These are phyloP conservation scores for Psylliodes chrysocephalus DNA, from an alignment of 2,888 invertebrate genomes.

Conservation along the genomic window DNA sequence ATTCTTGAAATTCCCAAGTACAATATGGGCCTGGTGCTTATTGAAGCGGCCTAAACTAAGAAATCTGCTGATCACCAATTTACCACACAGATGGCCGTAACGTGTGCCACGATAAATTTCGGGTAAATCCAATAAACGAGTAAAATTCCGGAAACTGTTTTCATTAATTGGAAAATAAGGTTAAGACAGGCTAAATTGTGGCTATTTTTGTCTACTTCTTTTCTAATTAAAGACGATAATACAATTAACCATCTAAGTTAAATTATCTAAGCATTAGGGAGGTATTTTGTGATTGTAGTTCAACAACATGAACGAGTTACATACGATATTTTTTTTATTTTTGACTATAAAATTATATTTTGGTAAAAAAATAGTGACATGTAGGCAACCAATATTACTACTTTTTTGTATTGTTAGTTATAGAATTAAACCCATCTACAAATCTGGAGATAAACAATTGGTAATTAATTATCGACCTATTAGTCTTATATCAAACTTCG, in stretches of 20 bases:
- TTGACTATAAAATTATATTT: too few relatives aligned
- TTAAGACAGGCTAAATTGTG: constrained; percentile 1
- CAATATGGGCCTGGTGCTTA: constrained; percentile 57
- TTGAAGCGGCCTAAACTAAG: constrained; percentile 54
- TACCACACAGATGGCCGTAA: constrained; percentile 60
- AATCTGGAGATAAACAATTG: too few relatives aligned
- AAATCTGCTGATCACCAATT: constrained; percentile 60
- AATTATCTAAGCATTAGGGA: too few relatives aligned
- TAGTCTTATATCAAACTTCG: too few relatives aligned
- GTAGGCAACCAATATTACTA: too few relatives aligned
- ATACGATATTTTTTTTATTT: too few relatives aligned
- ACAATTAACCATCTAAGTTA: neutral
- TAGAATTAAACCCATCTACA: too few relatives aligned
- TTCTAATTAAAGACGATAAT: neutral
- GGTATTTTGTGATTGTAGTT: too few relatives aligned
- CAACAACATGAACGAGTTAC: too few relatives aligned
- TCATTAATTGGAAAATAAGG: constrained; percentile 36
- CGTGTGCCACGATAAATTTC: constrained; percentile 58
- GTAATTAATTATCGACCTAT: too few relatives aligned
- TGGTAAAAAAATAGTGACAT: too few relatives aligned
- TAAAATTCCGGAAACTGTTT: constrained; percentile 33
- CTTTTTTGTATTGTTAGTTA: too few relatives aligned
- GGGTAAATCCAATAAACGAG: constrained; percentile 52
- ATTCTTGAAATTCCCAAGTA: constrained; percentile 58
- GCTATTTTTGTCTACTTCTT: neutral